These are phyloP conservation scores for Centropristis striata DNA, from an alignment of 2,113 vertebrate species.

Conservation along the genomic window DNA sequence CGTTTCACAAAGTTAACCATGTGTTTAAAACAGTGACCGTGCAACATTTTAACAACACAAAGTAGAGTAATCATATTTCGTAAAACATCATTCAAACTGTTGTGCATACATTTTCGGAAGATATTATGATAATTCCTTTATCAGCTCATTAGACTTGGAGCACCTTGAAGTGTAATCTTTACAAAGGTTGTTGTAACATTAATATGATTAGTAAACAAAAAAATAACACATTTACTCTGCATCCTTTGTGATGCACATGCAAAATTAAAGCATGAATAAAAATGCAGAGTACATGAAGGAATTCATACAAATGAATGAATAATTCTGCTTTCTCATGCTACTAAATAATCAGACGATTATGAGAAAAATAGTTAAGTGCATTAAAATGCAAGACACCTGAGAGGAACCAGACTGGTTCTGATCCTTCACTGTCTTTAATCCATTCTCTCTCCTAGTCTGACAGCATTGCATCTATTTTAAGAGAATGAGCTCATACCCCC, in stretches of 20 bases:
- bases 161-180: background rate
- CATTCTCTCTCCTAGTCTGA: conserved; percentile 74
- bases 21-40: too few relatives aligned
- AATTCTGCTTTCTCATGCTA: background rate
- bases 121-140: too few relatives aligned
- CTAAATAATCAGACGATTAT: background rate
- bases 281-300: background rate
- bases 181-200: background rate
- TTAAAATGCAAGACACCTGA: conserved; percentile 6
- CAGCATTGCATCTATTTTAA: conserved; percentile 77
- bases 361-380: conserved; percentile 4
- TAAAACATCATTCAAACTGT: too few relatives aligned
- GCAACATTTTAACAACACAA: too few relatives aligned
- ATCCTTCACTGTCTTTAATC: conserved; percentile 53
- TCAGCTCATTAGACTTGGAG: background rate
- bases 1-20: too few relatives aligned
- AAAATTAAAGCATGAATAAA: background rate
- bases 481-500: conserved; percentile 79
- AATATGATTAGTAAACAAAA: too few relatives aligned
- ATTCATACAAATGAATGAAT: conserved; percentile 27
- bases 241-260: background rate
- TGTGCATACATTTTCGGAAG: too few relatives aligned
- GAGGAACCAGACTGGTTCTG: conserved; percentile 20
- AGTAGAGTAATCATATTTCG: too few relatives aligned
- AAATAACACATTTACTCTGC: background rate